Base-by-base conservation (phyloP, 2,888 invertebrate species). In the Polymixis flavicincta region DNA sequence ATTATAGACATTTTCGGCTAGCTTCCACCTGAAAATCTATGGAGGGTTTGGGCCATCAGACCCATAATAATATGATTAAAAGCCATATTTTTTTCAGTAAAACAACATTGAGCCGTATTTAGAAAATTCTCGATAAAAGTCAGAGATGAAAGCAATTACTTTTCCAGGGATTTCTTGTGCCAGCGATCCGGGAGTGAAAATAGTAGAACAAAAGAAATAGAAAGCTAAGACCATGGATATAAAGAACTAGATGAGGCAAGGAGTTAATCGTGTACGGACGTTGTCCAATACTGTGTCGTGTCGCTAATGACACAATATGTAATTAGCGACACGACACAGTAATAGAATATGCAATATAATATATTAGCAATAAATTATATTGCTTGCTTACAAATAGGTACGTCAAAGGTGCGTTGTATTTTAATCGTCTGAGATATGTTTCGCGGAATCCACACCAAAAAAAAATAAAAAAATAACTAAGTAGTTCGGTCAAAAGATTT, bases 81-180 rank as follows among this genome's bases (percentile, higher is more conserved):
- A 19, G 0, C 32, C 8, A 63, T 55, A 55, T 50, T 11, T 67
- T 48, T 50, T 65, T 13, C 22, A 25, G n/a, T 28, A 50, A 54
- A 63, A 66, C 57, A 63, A 48, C 22, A 7, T 52, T 45, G 3
- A 37, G 25, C n/a, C 19, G 28, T 63, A 50, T 66, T 81, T 50
- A 50, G 13, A 48, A 57, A 64, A 83, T 54, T 59, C 59, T 25
- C 25, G 55, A 80, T 74, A 57, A 84, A 84, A 71, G 50, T 78
- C 52, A 70, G 66, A 76, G 79, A 71, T 69, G 73, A 82, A 82
- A 79, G 85, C 76, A 85, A 87, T 85, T 87, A 87, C 76, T 79
- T 73, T 67, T 42, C 57, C 64, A 66, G 59, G 74, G 78, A 78
- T 82, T 78, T 81, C 84, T 86, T 84, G 37, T 67, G 52, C 71